Evolutionary conservation across 2,113 vertebrate genomes (phyloP), one percentile per base, ranked within the genome.

Genomic region (Heptranchias perlo): DNA sequence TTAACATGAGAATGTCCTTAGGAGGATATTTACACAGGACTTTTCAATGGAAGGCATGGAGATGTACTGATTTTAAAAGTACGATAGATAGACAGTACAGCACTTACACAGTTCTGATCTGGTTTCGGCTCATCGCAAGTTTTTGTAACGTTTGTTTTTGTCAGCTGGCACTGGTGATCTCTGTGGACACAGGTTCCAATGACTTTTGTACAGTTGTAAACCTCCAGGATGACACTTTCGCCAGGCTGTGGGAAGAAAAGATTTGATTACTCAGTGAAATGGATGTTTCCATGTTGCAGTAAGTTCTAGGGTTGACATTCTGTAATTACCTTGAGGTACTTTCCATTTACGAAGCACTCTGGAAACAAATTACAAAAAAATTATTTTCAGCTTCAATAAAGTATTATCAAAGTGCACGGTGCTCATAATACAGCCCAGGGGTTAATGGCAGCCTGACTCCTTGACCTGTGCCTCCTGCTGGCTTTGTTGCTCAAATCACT

Each of bases 61-160:
- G 35, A n/a, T 76, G 35, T n/a, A 76, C 35, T n/a, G 2, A 76
- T 76, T 76, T 76, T 76, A 76, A 31, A 16, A 73, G 25, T 73
- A 5, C 25, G 31, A 65, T 16, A 28, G 65, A 14, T 76, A n/a
- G n/a, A n/a, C n/a, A 73, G 5, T 76, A n/a, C 47, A 87, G 16
- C 5, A 87, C 84, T 87, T 87, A 87, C 84, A 87, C 84, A 87
- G 18, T 87, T 87, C 21, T 87, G 47, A 87, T 87, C 84, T 87
- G 84, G 84, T 47, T 28, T 7, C 49, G 84, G 84, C 39, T 87
- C 47, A 87, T 18, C 23, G 28, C 84, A 87, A 87, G n/a, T 87
- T 52, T 49, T 23, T 47, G 25, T 52, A 87, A 87, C 14, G 25
- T 18, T 87, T 87, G 44, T 52, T 87, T 87, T 87, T 2, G 6